Base-by-base conservation (phyloP, 2,888 invertebrate genomes). In the Catocala fraxini region DNA sequence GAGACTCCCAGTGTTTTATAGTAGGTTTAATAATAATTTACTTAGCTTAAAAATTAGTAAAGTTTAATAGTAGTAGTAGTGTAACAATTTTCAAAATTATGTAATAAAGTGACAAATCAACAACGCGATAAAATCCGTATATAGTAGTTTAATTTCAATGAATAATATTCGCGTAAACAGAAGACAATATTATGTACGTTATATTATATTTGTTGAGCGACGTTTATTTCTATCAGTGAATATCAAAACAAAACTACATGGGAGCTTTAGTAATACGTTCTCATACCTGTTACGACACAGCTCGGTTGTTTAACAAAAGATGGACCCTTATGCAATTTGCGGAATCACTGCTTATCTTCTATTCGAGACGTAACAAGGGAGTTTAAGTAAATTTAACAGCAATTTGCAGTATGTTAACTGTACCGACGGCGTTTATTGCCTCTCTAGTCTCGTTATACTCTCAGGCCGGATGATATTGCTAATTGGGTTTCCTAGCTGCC, bases 381-480 rank as follows among this genome's bases (percentile, higher is more conserved):
- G 79, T 87, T 86, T 87, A 87, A 90, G 89, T 89, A 88, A 90
- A 90, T 89, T 89, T 87, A 85, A 86, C 85, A 89, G 88, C 87
- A 90, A 90, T 91, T 90, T 86, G 85, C 88, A 89, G 90, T 89
- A 88, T 87, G 88, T 90, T 89, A 89, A 89, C 86, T 85, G 84
- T 84, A 85, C 81, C 80, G 81, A 67, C 73, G 79, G 77, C 81
- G 86, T 84, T 88, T 88, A 89, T 88, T 87, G 85, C 88, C 83
- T 76, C 87, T 85, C 85, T 77, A 76, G 82, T 83, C 85, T 82
- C 84, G 88, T 87, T 88, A 89, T 81, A 83, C 83, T 86, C 86
- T 77, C 82, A 82, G 82, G 79, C 86, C 88, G 90, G 90, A 88
- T 91, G 92, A 89, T 90, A 92, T 88, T 91, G 91, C 91, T 93